Evolutionary conservation across 2,888 invertebrate genomes (phyloP).

Genomic region (Tachina lurida): DNA sequence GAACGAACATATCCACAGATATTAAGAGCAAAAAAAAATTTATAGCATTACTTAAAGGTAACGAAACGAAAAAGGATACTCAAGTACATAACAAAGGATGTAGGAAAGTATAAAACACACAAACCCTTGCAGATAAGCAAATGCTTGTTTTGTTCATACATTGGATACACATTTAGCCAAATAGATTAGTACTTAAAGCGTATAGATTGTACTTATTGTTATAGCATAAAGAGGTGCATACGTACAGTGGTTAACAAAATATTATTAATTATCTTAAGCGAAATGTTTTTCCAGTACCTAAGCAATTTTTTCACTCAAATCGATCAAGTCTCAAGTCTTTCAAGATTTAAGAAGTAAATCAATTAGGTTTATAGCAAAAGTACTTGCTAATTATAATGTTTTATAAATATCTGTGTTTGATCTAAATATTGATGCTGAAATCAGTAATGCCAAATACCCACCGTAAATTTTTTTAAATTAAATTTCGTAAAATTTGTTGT

Average conservation of each 20-base stretch:
- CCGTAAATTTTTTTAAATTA: too few species aligned
- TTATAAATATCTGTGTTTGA: too few species aligned
- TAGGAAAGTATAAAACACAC: not conserved
- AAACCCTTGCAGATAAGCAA: not conserved
- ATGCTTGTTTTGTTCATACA: not conserved
- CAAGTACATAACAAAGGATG: conserved; percentile 35
- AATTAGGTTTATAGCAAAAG: too few species aligned
- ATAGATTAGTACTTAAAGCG: conserved; percentile 6
- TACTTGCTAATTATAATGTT: too few species aligned
- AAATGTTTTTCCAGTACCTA: too few species aligned
- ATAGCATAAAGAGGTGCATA: not conserved
- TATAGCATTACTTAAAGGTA: conserved; percentile 70
- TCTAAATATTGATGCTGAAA: too few species aligned
- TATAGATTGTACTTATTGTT: not conserved
- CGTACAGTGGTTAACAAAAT: conserved; percentile 3
- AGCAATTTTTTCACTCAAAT: too few species aligned
- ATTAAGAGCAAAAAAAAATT: conserved; percentile 30
- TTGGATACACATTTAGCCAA: conserved; percentile 12
- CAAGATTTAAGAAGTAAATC: too few species aligned
- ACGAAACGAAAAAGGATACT: conserved; percentile 49
- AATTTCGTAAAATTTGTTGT: too few species aligned
- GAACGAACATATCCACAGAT: conserved; percentile 7
- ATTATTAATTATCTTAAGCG: not conserved
- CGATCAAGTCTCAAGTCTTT: too few species aligned
- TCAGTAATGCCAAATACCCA: too few species aligned